These are phyloP conservation scores for Philaethria dido DNA, from an alignment of 2,888 invertebrate genomes.

Conservation along the genomic window DNA sequence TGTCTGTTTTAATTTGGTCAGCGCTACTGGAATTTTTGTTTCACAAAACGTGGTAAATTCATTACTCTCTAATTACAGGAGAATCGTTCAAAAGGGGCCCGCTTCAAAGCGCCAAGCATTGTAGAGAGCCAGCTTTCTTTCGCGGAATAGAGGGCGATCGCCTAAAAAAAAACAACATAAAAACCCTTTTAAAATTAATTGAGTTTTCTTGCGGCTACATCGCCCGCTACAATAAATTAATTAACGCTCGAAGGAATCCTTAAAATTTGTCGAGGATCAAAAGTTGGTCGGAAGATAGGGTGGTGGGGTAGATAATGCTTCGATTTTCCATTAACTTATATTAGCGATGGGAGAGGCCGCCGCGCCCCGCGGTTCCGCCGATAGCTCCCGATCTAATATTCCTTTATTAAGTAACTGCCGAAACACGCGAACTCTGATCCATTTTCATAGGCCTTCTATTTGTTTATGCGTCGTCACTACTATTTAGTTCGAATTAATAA, in stretches of 20 bases:
- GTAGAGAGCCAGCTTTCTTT: slow-evolving; percentile 60
- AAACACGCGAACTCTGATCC: slow-evolving; percentile 81
- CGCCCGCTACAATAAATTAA: slow-evolving; percentile 81
- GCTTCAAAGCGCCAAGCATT: slow-evolving; percentile 70
- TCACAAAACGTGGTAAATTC: slow-evolving; percentile 57
- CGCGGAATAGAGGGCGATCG: slow-evolving; percentile 63
- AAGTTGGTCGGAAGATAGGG: slow-evolving; percentile 65
- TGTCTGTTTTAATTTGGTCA: slow-evolving; percentile 15
- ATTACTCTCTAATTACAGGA: slow-evolving; percentile 75
- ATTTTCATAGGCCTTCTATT: slow-evolving; percentile 75
- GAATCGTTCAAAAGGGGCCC: slow-evolving; percentile 64
- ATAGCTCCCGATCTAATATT: slow-evolving; percentile 74
- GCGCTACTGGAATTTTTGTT: slow-evolving; percentile 32
- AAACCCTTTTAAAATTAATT: slow-evolving; percentile 85
- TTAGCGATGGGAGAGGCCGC: slow-evolving; percentile 75
- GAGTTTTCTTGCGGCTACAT: slow-evolving; percentile 83
- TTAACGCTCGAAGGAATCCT: slow-evolving; percentile 82
- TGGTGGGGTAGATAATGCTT: slow-evolving; percentile 74
- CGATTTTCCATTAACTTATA: slow-evolving; percentile 83
- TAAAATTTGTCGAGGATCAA: slow-evolving; percentile 82
- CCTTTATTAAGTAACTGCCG: slow-evolving; percentile 74
- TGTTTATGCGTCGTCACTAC: slow-evolving; percentile 74
- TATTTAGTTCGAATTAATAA: slow-evolving; percentile 73
- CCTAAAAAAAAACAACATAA: slow-evolving; percentile 78
- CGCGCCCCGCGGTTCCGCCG: slow-evolving; percentile 66